Conservation (phyloP, 2,888 invertebrate species). For the Parthenolecanium corni region DNA sequence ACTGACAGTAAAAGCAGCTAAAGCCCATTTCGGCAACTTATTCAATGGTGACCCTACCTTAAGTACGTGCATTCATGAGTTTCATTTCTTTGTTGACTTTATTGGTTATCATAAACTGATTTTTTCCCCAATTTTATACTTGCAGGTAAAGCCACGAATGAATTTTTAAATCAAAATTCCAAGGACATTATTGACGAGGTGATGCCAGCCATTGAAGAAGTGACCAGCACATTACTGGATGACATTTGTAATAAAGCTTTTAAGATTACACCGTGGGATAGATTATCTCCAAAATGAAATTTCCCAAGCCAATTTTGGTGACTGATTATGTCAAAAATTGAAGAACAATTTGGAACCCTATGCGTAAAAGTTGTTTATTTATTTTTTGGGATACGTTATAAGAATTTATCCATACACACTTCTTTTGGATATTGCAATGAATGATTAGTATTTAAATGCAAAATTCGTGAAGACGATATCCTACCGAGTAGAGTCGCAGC, state of each 20-base stretch:
- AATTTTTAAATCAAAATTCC: constrained; percentile 35
- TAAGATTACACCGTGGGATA: constrained; percentile 33
- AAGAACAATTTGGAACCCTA: too few relatives aligned
- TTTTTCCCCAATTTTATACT: constrained; percentile 7
- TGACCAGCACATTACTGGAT: constrained; percentile 33
- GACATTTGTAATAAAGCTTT: constrained; percentile 34
- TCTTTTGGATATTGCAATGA: too few relatives aligned
- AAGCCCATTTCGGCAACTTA: constrained; percentile 51
- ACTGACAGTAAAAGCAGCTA: constrained; percentile 49
- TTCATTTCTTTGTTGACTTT: neutral
- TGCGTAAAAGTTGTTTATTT: too few relatives aligned
- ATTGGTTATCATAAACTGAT: neutral
- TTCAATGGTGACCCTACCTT: constrained; percentile 55
- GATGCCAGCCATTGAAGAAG: constrained; percentile 34
- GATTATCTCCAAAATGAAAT: constrained; percentile 32
- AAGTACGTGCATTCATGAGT: constrained; percentile 38
- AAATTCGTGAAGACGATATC: too few relatives aligned
- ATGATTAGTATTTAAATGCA: too few relatives aligned
- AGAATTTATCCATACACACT: too few relatives aligned
- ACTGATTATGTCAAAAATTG: too few relatives aligned
- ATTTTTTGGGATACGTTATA: too few relatives aligned
- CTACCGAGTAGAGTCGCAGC: too few relatives aligned
- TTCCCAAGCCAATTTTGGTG: neutral
- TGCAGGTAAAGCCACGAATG: constrained; percentile 34
- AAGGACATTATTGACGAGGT: constrained; percentile 35